Evolutionary conservation across 2,797 vertebrate species (phyloP).

Genomic region (Lemur catta): DNA sequence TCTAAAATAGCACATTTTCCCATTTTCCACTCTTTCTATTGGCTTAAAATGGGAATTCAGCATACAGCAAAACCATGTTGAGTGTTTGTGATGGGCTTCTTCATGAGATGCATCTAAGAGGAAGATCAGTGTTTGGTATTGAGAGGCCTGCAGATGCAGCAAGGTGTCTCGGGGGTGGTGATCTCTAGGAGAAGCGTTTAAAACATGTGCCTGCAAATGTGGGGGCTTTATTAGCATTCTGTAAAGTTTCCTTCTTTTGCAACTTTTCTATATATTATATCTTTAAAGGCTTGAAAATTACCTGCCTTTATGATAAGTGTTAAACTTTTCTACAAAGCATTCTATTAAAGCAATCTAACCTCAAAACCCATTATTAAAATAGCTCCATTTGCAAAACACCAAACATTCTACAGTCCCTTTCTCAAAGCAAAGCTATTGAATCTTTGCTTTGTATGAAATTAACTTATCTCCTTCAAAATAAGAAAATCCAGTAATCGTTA

Average conservation of each 20-base stretch:
- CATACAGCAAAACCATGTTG: not conserved
- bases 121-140: not conserved
- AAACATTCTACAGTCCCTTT: not conserved
- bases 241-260: not conserved
- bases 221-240: not conserved
- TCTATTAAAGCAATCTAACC: not conserved
- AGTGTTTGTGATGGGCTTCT: not conserved
- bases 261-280: not conserved
- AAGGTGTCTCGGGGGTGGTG: rapidly evolving
- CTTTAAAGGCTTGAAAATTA: slow-evolving; percentile 49
- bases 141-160: rapidly evolving
- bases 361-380: slow-evolving; percentile 24
- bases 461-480: slow-evolving; percentile 65
- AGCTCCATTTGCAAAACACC: not conserved
- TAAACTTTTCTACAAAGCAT: slow-evolving; percentile 29
- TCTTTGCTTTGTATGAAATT: slow-evolving; percentile 49
- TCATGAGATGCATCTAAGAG: not conserved
- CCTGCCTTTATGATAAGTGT: slow-evolving; percentile 44
- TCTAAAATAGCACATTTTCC: not conserved
- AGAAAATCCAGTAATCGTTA: slow-evolving; percentile 73
- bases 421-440: slow-evolving; percentile 49
- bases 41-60: not conserved
- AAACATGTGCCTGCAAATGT: not conserved
- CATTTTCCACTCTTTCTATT: not conserved
- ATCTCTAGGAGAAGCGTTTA: not conserved